Percentiles rank a stretch among this genome's conserved stretches.
Evolutionary conservation across 2,888 invertebrate genomes (phyloP).

Genomic region (Cheilosia vulpina): DNA sequence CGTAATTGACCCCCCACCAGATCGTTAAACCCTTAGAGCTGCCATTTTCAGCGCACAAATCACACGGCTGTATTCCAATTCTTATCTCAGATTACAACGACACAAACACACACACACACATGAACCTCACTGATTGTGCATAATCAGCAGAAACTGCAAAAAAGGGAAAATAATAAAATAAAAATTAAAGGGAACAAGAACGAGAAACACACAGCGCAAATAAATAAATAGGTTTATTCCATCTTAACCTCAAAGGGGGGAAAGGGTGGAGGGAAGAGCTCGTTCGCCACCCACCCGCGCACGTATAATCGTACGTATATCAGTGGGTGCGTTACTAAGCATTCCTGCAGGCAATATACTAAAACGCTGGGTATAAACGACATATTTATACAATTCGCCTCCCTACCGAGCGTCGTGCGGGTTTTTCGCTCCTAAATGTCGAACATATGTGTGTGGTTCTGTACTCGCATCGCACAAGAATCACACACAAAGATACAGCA

Average conservation of each 20-base stretch:
- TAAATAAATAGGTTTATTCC: slow-evolving; percentile 74
- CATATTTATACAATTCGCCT: slow-evolving; percentile 37
- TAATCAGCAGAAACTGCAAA: slow-evolving; percentile 47
- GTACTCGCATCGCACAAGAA: neutral
- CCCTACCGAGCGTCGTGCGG: slow-evolving; percentile 8
- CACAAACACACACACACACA: neutral
- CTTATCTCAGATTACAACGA: slow-evolving; percentile 42
- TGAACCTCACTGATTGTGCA: slow-evolving; percentile 57
- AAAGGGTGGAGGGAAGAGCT: too few relatives aligned
- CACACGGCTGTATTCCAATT: slow-evolving; percentile 36
- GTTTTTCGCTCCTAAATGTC: slow-evolving; percentile 64
- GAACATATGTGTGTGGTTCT: slow-evolving; percentile 58
- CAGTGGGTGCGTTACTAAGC: slow-evolving; percentile 47
- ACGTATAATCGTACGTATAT: slow-evolving; percentile 9
- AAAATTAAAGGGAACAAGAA: slow-evolving; percentile 40
- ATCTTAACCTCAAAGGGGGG: slow-evolving; percentile 65
- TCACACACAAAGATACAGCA: slow-evolving; percentile 21
- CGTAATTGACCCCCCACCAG: neutral
- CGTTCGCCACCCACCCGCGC: slow-evolving; percentile 2
- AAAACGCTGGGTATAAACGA: slow-evolving; percentile 38
- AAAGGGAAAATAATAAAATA: slow-evolving; percentile 3
- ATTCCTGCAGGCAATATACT: slow-evolving; percentile 50
- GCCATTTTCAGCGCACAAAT: neutral
- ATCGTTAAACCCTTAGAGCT: slow-evolving; percentile 9
- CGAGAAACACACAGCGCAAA: slow-evolving; percentile 38